phyloP scores from a whole-genome alignment of 2,797 vertebrate genomes.

The Spatula versicolor region DNA sequence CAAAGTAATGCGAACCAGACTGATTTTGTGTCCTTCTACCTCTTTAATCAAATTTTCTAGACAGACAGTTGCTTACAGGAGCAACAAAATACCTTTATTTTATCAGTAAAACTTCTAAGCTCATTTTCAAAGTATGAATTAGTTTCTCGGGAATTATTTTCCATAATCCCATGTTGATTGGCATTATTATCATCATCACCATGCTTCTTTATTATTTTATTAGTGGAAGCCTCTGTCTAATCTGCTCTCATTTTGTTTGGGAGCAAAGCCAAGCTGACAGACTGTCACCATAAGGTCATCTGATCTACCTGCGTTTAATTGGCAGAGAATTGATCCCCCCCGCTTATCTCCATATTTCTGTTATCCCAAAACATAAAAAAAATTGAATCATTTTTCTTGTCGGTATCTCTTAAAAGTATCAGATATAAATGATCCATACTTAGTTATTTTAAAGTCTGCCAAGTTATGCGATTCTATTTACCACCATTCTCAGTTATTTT shows the following conservation, averaged over 20 bases:
- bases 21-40: not conserved
- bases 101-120: not conserved
- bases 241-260: not conserved
- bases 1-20: not conserved
- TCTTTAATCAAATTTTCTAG: not conserved
- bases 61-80: not conserved
- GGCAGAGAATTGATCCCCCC: not conserved
- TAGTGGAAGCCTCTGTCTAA: not conserved
- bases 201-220: not conserved
- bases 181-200: not conserved
- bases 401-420: not conserved
- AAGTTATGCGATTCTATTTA: constrained; percentile 26
- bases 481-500: constrained; percentile 33
- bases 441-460: not conserved
- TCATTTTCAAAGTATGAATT: not conserved
- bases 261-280: not conserved
- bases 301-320: not conserved
- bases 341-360: not conserved
- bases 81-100: not conserved
- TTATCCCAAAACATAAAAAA: not conserved
- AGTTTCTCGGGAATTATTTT: not conserved
- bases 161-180: not conserved
- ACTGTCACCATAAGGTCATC: not conserved
- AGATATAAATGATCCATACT: not conserved
- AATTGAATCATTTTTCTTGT: not conserved